Conservation (phyloP, 2,113 vertebrate species). For the Strix uralensis region DNA sequence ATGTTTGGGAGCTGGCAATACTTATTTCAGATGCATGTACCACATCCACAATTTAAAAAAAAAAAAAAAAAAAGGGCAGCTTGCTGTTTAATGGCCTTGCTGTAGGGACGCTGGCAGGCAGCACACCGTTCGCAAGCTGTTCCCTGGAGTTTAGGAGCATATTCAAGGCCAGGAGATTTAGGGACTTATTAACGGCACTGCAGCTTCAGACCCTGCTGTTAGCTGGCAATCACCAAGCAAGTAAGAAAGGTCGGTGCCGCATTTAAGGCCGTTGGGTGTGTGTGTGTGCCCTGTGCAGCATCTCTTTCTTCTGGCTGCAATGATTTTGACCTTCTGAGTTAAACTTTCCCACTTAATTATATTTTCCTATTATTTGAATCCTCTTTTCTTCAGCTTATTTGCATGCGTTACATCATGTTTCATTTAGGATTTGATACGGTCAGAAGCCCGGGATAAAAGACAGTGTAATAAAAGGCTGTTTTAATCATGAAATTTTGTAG, state of each 20-base stretch:
- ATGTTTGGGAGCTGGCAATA: not conserved
- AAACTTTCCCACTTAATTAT: not conserved
- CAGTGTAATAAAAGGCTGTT: not conserved
- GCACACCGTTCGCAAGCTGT: not conserved
- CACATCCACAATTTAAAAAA: not conserved
- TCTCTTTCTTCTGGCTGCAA: not conserved
- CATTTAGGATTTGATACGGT: constrained; percentile 28
- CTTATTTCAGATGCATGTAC: not conserved
- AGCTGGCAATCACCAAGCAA: not conserved
- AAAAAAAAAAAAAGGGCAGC: not conserved
- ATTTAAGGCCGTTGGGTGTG: not conserved
- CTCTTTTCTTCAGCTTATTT: constrained; percentile 32
- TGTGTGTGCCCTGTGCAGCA: not conserved
- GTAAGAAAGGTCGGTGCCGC: accelerated
- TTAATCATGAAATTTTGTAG: not conserved
- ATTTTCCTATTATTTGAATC: constrained; percentile 27
- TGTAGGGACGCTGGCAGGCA: not conserved
- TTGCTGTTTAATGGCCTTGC: not conserved
- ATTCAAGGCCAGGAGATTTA: not conserved
- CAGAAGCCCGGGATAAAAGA: not conserved
- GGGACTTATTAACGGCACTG: not conserved
- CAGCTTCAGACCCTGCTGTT: not conserved
- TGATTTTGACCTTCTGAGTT: constrained; percentile 27
- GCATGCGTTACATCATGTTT: constrained; percentile 1
- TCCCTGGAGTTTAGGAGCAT: not conserved